Percentiles rank a stretch among this genome's conserved stretches.
Conservation (phyloP, 2,888 invertebrate genomes). For the Drosophila mulleri region DNA sequence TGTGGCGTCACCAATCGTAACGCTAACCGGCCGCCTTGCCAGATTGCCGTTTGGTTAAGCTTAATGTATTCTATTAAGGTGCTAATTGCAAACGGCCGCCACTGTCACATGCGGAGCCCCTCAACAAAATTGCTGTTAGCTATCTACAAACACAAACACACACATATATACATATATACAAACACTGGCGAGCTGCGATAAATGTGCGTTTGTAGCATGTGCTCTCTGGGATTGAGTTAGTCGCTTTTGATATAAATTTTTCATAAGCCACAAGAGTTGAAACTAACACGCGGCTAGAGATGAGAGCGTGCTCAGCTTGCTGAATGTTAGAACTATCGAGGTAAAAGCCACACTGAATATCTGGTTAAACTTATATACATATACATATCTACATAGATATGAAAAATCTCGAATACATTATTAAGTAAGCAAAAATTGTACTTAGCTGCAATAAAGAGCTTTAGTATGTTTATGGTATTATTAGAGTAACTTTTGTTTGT, state of each 20-base stretch:
- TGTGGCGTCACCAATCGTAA: conserved; percentile 67
- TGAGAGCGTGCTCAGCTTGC: conserved; percentile 15
- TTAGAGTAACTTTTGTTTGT: too few relatives aligned
- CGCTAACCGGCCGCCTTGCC: conserved; percentile 41
- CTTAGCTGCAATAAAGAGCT: too few relatives aligned
- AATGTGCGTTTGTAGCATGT: conserved; percentile 50
- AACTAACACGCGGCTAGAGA: conserved; percentile 39
- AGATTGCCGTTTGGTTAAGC: conserved; percentile 45
- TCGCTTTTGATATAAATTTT: conserved; percentile 58
- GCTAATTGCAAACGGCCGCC: conserved; percentile 68
- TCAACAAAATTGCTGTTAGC: conserved; percentile 19
- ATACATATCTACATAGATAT: too few relatives aligned
- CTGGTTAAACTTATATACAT: too few relatives aligned
- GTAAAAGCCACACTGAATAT: neutral
- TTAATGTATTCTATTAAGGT: conserved; percentile 79
- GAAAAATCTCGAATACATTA: too few relatives aligned
- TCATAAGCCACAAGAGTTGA: conserved; percentile 45
- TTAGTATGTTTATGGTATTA: too few relatives aligned
- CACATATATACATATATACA: neutral
- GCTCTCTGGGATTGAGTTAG: conserved; percentile 50
- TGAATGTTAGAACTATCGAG: neutral
- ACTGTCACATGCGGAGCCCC: conserved; percentile 34
- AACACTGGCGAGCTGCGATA: conserved; percentile 35
- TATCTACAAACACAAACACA: conserved; percentile 19
- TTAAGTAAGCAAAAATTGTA: too few relatives aligned